Evolutionary conservation across 1,140 invertebrate genomes (phyloP).

Genomic region (Zaprionus nigranus): DNA sequence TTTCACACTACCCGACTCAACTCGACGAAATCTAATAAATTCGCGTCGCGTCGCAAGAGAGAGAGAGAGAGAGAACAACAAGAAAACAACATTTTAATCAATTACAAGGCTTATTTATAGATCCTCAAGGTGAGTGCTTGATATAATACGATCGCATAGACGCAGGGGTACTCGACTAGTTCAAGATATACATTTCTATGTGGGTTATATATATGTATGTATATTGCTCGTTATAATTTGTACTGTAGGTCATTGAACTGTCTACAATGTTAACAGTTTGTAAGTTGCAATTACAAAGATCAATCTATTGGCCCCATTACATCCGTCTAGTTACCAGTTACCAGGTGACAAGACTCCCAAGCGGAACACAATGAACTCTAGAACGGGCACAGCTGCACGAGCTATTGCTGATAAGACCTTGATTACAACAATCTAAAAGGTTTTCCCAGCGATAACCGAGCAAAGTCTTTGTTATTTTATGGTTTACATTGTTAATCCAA

Average conservation of each 20-base stretch:
- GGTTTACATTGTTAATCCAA: conserved; percentile 1
- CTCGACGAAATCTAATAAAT: conserved; percentile 15
- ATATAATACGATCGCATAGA: not conserved
- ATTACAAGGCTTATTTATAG: conserved; percentile 62
- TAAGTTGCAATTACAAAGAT: not conserved
- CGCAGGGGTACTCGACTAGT: conserved; percentile 11
- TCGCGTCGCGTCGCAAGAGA: conserved; percentile 1
- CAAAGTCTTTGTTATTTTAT: not conserved
- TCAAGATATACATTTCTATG: not conserved
- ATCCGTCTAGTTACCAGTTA: not conserved
- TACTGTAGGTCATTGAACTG: conserved; percentile 46
- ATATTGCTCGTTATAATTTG: not conserved
- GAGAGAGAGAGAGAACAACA: not conserved
- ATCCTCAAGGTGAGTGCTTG: conserved; percentile 60
- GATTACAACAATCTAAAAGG: conserved; percentile 26
- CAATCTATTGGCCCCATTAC: no score
- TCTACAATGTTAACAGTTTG: not conserved
- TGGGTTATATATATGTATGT: not conserved
- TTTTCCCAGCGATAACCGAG: not conserved
- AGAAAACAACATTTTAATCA: conserved; percentile 41
- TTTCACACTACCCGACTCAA: conserved; percentile 19
- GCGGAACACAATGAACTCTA: conserved; percentile 5
- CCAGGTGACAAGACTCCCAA: conserved; percentile 39
- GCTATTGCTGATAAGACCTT: conserved; percentile 21
- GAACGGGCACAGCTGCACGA: conserved; percentile 15